Evolutionary conservation across 35 echinoderm and acorn worm species (phyloP).

Genomic region (Apostichopus parvimensis): DNA sequence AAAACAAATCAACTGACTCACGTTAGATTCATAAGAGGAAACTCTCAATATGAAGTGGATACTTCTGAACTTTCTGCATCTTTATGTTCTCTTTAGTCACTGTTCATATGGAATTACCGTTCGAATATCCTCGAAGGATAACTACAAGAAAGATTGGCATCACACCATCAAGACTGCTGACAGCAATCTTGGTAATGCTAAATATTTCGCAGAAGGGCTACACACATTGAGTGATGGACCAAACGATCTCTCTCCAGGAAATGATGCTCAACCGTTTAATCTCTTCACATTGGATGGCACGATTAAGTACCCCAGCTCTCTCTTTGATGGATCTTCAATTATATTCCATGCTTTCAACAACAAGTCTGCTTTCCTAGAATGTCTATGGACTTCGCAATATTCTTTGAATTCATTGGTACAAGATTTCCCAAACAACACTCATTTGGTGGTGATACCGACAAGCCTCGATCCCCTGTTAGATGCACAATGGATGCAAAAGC

Average conservation of each 20-base stretch:
- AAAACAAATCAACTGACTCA: neutral
- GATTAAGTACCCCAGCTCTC: slow-evolving; percentile 61
- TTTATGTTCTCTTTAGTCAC: neutral
- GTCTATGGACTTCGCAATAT: slow-evolving; percentile 74
- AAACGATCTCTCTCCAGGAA: neutral
- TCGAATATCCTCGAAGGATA: neutral
- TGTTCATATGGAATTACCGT: neutral
- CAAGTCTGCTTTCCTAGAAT: slow-evolving; percentile 74
- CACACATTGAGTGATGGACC: neutral
- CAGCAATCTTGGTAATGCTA: neutral
- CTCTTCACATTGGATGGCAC: slow-evolving; percentile 65
- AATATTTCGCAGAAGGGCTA: slow-evolving; percentile 1
- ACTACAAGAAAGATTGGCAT: neutral
- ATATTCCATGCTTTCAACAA: slow-evolving; percentile 85
- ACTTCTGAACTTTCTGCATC: neutral
- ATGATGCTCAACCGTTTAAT: slow-evolving; percentile 47
- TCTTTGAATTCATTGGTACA: slow-evolving; percentile 65
- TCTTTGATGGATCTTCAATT: slow-evolving; percentile 56
- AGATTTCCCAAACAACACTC: slow-evolving; percentile 59
- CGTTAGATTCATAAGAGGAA: neutral
- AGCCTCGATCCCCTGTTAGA: slow-evolving; percentile 55
- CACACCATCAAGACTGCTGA: neutral
- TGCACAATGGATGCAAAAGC: slow-evolving; percentile 80
- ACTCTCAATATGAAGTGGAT: neutral
- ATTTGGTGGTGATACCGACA: slow-evolving; percentile 75